phyloP scores from a whole-genome alignment of 2,797 vertebrate species.

The Emys orbicularis region DNA sequence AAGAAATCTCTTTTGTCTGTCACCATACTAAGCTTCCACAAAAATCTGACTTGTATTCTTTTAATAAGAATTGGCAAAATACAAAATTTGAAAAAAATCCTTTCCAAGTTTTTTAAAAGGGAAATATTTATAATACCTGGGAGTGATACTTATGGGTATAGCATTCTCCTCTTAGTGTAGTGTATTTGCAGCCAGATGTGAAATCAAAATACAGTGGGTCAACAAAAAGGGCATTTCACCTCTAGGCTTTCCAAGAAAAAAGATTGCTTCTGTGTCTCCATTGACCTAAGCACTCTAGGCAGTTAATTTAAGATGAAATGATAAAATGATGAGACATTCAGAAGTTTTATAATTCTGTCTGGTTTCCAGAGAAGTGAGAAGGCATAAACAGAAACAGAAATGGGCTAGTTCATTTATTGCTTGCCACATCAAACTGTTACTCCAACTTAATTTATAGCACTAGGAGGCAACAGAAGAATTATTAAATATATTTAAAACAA shows the following conservation, averaged over 20 bases:
- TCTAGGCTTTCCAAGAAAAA: conserved; percentile 47
- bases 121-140: conserved; percentile 52
- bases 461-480: conserved; percentile 36
- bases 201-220: conserved; percentile 56
- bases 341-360: conserved; percentile 47
- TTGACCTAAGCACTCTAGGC: conserved; percentile 61
- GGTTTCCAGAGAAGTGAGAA: conserved; percentile 49
- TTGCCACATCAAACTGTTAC: conserved; percentile 36
- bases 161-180: conserved; percentile 41
- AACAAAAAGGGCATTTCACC: conserved; percentile 57
- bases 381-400: conserved; percentile 57
- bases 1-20: conserved; percentile 39
- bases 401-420: conserved; percentile 36
- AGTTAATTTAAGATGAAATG: conserved; percentile 70
- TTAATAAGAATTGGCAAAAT: conserved; percentile 13
- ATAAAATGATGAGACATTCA: conserved; percentile 62
- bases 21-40: background rate
- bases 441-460: conserved; percentile 51
- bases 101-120: conserved; percentile 31
- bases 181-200: conserved; percentile 58
- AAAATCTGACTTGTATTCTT: conserved; percentile 1
- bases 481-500: conserved; percentile 13
- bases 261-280: conserved; percentile 46
- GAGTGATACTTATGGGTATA: conserved; percentile 35
- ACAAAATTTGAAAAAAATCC: conserved; percentile 26